phyloP scores from a whole-genome alignment of 2,113 vertebrate genomes.

The Nesogale talazaci region DNA sequence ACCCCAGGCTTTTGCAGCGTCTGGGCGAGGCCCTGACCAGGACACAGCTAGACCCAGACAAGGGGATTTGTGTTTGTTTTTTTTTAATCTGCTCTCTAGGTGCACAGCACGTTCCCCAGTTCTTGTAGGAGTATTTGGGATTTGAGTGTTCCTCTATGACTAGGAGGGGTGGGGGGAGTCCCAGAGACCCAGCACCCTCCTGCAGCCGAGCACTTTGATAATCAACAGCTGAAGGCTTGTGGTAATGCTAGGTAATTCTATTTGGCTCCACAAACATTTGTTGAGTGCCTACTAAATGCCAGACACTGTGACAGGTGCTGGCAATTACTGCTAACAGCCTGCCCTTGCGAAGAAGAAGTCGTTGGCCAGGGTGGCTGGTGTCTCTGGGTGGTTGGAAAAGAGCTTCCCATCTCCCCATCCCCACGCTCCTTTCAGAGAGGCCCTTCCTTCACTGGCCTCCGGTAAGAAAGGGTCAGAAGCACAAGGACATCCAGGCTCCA shows the following conservation, averaged over 20 bases:
- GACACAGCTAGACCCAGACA: background rate
- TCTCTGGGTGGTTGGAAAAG: background rate
- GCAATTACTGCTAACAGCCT: slow-evolving; percentile 59
- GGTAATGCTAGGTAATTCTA: slow-evolving; percentile 58
- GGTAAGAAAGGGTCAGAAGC: background rate
- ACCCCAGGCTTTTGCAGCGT: background rate
- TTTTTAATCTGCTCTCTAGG: slow-evolving; percentile 4
- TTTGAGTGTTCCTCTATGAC: slow-evolving; percentile 16
- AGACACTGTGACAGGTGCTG: slow-evolving; percentile 58
- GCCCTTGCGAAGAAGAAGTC: slow-evolving; percentile 29
- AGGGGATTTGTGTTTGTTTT: slow-evolving; percentile 7
- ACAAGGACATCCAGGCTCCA: background rate
- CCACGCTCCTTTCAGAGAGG: background rate
- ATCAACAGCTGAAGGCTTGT: slow-evolving; percentile 39
- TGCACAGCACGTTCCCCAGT: background rate
- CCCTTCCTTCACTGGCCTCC: background rate
- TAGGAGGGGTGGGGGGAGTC: background rate
- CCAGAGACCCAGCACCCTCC: background rate
- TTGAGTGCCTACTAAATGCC: slow-evolving; percentile 48
- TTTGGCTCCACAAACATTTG: slow-evolving; percentile 62
- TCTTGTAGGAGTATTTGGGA: background rate
- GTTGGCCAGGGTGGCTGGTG: slow-evolving; percentile 5
- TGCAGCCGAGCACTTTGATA: background rate
- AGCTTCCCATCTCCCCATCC: background rate
- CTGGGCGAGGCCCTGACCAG: background rate